These are phyloP conservation scores for Neelides folsomi DNA, from an alignment of 2,888 invertebrate species.

Conservation along the genomic window DNA sequence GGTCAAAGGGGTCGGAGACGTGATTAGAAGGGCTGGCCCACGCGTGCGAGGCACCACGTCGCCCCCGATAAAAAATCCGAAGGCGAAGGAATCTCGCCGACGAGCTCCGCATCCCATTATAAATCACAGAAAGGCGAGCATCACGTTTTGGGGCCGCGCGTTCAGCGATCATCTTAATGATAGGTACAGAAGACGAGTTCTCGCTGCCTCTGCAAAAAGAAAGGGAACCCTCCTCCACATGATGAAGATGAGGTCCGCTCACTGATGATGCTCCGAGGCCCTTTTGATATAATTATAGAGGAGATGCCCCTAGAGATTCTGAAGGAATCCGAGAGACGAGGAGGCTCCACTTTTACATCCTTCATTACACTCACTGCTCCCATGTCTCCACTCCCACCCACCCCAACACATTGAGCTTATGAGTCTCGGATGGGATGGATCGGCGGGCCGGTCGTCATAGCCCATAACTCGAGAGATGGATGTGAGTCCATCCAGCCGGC, in stretches of 20 bases:
- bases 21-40: slow-evolving; percentile 19
- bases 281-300: slow-evolving; percentile 18
- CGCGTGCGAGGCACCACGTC: slow-evolving; percentile 23
- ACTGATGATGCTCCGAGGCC: slow-evolving; percentile 17
- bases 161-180: slow-evolving; percentile 19
- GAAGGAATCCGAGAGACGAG: too few species aligned
- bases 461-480: too few species aligned
- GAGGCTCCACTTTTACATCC: too few species aligned
- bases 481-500: background rate
- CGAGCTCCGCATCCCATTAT: slow-evolving; percentile 16
- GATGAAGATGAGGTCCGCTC: slow-evolving; percentile 1
- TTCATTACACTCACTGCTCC: too few species aligned
- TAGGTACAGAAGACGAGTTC: slow-evolving; percentile 18
- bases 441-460: too few species aligned
- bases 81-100: slow-evolving; percentile 13
- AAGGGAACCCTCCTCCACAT: background rate
- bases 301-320: slow-evolving; percentile 3
- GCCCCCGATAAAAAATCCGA: slow-evolving; percentile 15
- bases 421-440: background rate
- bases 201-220: background rate
- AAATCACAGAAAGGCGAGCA: slow-evolving; percentile 22
- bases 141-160: slow-evolving; percentile 24
- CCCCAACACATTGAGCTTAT: background rate
- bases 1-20: slow-evolving; percentile 20
- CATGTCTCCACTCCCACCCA: background rate